phyloP scores from a whole-genome alignment of 1,140 invertebrate species.

The Zaprionus nigranus region DNA sequence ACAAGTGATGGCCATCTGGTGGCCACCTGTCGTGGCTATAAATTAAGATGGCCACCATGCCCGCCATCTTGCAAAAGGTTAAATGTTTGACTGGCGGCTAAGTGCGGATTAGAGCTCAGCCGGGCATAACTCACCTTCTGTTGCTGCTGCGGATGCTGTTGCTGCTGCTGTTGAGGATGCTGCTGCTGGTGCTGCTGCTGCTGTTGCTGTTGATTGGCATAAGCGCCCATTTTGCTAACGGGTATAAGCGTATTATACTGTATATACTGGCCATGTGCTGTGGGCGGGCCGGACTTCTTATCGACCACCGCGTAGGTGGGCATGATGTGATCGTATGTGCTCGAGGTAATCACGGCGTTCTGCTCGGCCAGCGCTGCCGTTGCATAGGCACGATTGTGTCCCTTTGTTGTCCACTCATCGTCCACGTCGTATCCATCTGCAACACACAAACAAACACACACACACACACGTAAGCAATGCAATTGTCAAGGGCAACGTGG shows the following conservation, averaged over 20 bases:
- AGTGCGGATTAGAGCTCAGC: constrained; percentile 69
- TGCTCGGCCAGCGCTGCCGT: constrained; percentile 82
- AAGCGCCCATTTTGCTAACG: constrained; percentile 83
- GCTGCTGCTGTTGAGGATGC: constrained; percentile 42
- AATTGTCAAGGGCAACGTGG: constrained; percentile 24
- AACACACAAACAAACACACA: neutral
- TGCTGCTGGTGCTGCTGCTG: constrained; percentile 62
- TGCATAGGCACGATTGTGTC: constrained; percentile 79
- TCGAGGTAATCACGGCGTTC: constrained; percentile 82
- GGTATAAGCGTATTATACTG: constrained; percentile 84
- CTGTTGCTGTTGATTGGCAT: constrained; percentile 77
- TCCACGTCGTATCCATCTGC: constrained; percentile 81
- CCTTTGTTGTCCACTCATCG: constrained; percentile 82
- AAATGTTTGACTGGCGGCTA: constrained; percentile 70
- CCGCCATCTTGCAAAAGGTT: constrained; percentile 73
- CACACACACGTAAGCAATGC: neutral
- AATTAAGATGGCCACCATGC: constrained; percentile 62
- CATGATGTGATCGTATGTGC: constrained; percentile 83
- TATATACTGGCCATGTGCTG: constrained; percentile 74
- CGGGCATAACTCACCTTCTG: constrained; percentile 75
- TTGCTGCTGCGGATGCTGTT: constrained; percentile 50
- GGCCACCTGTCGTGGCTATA: constrained; percentile 57
- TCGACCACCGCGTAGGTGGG: constrained; percentile 83
- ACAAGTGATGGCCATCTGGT: constrained; percentile 7
- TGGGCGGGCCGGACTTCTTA: constrained; percentile 67